Conservation (phyloP, 1,140 invertebrate species). For the Caerostris darwini region DNA sequence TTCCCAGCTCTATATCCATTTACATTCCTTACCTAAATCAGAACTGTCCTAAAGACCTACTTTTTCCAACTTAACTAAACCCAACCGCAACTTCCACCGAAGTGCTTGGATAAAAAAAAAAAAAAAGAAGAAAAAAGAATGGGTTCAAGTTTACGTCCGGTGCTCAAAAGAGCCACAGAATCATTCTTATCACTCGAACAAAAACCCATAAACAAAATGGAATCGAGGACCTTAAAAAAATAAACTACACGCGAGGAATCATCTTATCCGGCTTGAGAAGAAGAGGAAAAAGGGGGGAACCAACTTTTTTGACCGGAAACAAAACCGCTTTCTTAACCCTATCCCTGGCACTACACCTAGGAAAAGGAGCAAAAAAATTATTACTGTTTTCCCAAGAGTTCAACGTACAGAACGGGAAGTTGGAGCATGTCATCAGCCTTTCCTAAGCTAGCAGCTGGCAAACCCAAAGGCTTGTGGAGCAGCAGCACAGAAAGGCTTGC, state of each 20-base stretch:
- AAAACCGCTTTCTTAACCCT: constrained; percentile 76
- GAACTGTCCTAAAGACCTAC: constrained; percentile 22
- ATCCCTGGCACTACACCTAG: constrained; percentile 60
- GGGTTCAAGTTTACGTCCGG: constrained; percentile 34
- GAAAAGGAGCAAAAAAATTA: constrained; percentile 52
- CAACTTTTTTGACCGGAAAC: constrained; percentile 64
- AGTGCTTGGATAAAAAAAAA: background rate
- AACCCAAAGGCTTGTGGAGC: constrained; percentile 62
- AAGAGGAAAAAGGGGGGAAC: background rate
- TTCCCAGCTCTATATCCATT: background rate
- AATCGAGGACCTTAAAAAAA: background rate
- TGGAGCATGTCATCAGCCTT: constrained; percentile 70
- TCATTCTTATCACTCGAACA: background rate
- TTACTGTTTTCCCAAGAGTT: constrained; percentile 76
- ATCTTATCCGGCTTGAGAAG: constrained; percentile 13
- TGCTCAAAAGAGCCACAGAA: background rate
- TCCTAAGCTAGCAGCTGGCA: constrained; percentile 45
- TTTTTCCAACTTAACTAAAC: background rate
- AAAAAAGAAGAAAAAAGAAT: background rate
- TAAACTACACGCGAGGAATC: background rate
- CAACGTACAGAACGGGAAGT: constrained; percentile 75
- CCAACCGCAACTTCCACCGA: background rate
- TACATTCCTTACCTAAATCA: background rate
- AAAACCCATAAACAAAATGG: background rate
- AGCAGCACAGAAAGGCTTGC: constrained; percentile 60